Percentiles rank a stretch among this genome's conserved stretches.
These are phyloP conservation scores for Epinephelus fuscoguttatus DNA, from an alignment of 2,113 vertebrate species.

Conservation along the genomic window DNA sequence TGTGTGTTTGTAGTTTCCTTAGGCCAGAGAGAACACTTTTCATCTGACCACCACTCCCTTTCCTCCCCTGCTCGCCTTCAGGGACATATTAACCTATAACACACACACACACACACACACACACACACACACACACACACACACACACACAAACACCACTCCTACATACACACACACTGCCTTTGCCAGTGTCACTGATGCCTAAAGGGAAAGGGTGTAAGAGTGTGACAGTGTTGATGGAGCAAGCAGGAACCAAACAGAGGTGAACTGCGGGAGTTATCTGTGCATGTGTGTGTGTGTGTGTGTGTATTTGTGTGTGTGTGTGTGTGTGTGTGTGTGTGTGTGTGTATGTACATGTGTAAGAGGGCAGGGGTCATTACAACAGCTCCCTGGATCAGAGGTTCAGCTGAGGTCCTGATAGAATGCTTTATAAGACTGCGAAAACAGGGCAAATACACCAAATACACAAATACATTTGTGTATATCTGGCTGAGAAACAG, in stretches of 20 bases:
- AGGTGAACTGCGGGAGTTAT: slow-evolving; percentile 22
- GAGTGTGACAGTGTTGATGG: slow-evolving; percentile 20
- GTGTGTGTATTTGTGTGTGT: slow-evolving; percentile 12
- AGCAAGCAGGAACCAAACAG: slow-evolving; percentile 7
- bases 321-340: slow-evolving; percentile 1
- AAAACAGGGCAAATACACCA: slow-evolving; percentile 20
- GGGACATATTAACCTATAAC: slow-evolving; percentile 51
- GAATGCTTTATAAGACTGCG: slow-evolving; percentile 48
- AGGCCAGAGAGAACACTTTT: slow-evolving; percentile 8
- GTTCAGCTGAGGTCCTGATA: slow-evolving; percentile 57
- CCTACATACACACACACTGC: background rate
- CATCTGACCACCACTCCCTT: slow-evolving; percentile 51
- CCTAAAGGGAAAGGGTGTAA: slow-evolving; percentile 5
- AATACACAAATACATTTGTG: background rate
- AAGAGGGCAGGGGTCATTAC: slow-evolving; percentile 49
- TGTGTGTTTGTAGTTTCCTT: slow-evolving; percentile 14
- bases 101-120: slow-evolving; percentile 25
- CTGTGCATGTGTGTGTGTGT: slow-evolving; percentile 7
- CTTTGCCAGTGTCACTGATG: background rate
- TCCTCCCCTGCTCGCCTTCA: slow-evolving; percentile 51
- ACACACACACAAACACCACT: background rate
- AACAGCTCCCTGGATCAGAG: slow-evolving; percentile 42
- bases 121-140: slow-evolving; percentile 34
- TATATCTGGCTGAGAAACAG: too few relatives aligned
- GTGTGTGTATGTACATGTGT: slow-evolving; percentile 23